Evolutionary conservation across 2,113 vertebrate genomes (phyloP).

Genomic region (Lathamus discolor): DNA sequence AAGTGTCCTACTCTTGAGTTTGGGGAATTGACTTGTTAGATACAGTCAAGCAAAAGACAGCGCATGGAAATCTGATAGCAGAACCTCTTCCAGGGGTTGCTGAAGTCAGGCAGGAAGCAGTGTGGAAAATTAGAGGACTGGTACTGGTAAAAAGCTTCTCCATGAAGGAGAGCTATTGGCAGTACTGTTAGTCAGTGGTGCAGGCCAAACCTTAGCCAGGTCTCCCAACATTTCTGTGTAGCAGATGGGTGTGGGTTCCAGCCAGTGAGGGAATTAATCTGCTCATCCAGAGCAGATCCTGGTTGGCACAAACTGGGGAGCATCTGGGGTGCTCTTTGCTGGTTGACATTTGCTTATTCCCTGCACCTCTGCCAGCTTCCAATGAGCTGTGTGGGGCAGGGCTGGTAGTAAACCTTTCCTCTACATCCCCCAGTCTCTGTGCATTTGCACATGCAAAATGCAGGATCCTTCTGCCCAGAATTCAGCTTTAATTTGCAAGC

Average conservation of each 20-base stretch:
- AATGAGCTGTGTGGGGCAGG: fast-evolving
- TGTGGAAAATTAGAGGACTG: neutral
- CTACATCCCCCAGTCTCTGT: fast-evolving
- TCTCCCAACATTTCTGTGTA: neutral
- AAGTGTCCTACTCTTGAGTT: neutral
- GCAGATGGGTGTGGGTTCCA: neutral
- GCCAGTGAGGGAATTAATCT: fast-evolving
- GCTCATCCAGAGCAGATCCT: neutral
- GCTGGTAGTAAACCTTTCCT: neutral
- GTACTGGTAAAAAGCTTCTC: neutral
- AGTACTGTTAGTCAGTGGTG: neutral
- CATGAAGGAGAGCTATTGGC: neutral
- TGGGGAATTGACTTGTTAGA: neutral
- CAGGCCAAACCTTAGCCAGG: neutral
- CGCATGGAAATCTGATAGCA: fast-evolving
- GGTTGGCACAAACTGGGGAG: neutral
- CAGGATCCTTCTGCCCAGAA: neutral
- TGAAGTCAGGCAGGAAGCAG: neutral
- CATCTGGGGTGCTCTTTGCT: neutral
- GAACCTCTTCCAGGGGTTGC: neutral
- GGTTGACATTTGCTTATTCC: neutral
- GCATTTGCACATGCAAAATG: neutral
- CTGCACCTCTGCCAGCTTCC: neutral
- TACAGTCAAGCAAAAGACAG: neutral
- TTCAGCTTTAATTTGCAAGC: neutral